phyloP scores from a whole-genome alignment of 2,888 invertebrate species.

The Drosophila gaucha region DNA sequence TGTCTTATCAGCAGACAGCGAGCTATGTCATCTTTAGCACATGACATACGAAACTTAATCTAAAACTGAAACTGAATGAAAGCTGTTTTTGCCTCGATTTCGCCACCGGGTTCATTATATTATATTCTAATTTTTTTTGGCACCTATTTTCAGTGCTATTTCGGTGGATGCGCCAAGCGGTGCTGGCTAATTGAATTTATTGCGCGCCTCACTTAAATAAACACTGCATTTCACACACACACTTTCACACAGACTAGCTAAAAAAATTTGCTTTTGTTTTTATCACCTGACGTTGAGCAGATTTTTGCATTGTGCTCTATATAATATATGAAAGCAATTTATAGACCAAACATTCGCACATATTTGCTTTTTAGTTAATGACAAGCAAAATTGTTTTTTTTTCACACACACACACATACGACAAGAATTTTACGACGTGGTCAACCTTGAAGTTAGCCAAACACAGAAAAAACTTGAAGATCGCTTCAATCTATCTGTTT shows the following conservation, averaged over 20 bases:
- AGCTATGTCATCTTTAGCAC: slow-evolving; percentile 38
- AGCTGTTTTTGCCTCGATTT: not conserved
- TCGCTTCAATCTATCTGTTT: not conserved
- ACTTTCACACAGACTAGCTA: not conserved
- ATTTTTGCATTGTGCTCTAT: slow-evolving; percentile 13
- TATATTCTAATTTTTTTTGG: slow-evolving; percentile 11
- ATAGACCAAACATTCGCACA: slow-evolving; percentile 28
- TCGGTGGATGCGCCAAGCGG: slow-evolving; percentile 41
- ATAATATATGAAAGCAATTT: slow-evolving; percentile 25
- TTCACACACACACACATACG: slow-evolving; percentile 9
- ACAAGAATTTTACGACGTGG: slow-evolving; percentile 52
- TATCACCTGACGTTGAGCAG: slow-evolving; percentile 32
- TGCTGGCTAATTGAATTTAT: slow-evolving; percentile 33
- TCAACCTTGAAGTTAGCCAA: slow-evolving; percentile 57
- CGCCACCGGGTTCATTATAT: slow-evolving; percentile 8
- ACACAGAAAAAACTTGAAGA: slow-evolving; percentile 2
- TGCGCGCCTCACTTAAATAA: slow-evolving; percentile 38
- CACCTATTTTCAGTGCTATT: slow-evolving; percentile 40
- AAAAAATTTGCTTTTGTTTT: slow-evolving; percentile 42
- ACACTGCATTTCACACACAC: slow-evolving; percentile 35
- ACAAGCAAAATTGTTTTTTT: slow-evolving; percentile 55
- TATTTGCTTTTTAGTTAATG: slow-evolving; percentile 53
- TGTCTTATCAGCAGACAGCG: slow-evolving; percentile 30
- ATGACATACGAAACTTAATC: slow-evolving; percentile 10
- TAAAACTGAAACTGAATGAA: slow-evolving; percentile 14